Evolutionary conservation across 2,113 vertebrate species (phyloP).

Genomic region (Etia nguti): DNA sequence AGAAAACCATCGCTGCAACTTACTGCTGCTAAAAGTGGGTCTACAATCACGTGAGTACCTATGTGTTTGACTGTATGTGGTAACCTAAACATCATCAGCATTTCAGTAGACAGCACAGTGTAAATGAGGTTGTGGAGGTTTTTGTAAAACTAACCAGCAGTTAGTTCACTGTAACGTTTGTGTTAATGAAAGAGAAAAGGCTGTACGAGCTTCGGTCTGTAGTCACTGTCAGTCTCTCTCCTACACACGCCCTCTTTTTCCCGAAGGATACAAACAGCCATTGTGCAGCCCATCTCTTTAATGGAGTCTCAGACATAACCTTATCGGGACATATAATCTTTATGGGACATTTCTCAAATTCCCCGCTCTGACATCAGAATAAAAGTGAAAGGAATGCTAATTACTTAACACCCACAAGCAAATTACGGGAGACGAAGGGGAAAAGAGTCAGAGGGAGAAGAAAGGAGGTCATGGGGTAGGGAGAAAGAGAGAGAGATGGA

Average conservation of each 20-base stretch:
- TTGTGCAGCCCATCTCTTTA: conserved; percentile 58
- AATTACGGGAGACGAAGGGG: conserved; percentile 54
- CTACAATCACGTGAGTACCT: neutral
- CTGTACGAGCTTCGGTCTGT: neutral
- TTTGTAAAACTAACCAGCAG: neutral
- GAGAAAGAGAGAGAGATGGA: conserved; percentile 8
- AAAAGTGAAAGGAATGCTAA: conserved; percentile 57
- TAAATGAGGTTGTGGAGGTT: neutral
- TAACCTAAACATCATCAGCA: neutral
- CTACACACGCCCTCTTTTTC: neutral
- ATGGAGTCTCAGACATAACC: conserved; percentile 57
- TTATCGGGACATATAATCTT: conserved; percentile 74
- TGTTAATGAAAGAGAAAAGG: neutral
- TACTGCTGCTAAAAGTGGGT: neutral
- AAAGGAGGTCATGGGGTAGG: conserved; percentile 43
- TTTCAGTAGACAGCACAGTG: neutral
- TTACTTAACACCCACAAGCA: conserved; percentile 65
- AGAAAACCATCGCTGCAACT: neutral
- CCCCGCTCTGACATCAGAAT: conserved; percentile 55
- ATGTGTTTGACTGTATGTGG: neutral
- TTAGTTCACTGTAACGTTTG: neutral
- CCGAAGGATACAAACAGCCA: conserved; percentile 57
- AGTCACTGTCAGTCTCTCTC: neutral
- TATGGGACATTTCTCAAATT: conserved; percentile 73
- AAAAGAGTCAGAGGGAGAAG: conserved; percentile 28